These are phyloP conservation scores for Pomacea canaliculata DNA, from an alignment of 2,888 invertebrate species.

Conservation along the genomic window DNA sequence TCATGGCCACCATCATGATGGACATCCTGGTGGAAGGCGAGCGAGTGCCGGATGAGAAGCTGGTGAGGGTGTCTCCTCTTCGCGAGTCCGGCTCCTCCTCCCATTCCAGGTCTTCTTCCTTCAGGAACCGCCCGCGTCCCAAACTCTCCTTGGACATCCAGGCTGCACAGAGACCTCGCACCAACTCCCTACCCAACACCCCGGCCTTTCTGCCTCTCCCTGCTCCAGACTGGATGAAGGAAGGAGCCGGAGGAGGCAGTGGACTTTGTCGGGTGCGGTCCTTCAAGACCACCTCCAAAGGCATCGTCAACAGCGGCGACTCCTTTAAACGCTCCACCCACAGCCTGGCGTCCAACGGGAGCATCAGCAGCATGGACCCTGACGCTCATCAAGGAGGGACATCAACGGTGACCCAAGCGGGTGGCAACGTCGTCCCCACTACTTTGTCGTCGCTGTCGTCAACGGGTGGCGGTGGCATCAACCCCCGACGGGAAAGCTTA, in stretches of 20 bases:
- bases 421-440: background rate
- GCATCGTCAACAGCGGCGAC: conserved; percentile 92
- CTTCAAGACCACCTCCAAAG: conserved; percentile 92
- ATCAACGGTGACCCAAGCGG: no score
- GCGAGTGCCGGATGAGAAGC: conserved; percentile 21
- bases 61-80: conserved; percentile 24
- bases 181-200: conserved; percentile 37
- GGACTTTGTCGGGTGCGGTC: conserved; percentile 79
- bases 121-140: conserved; percentile 37
- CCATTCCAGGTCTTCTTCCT: conserved; percentile 34
- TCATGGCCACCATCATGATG: conserved; percentile 19
- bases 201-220: conserved; percentile 32
- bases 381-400: background rate
- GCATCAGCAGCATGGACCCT: conserved; percentile 16
- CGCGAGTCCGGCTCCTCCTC: conserved; percentile 29
- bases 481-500: background rate
- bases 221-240: conserved; percentile 25
- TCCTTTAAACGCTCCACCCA: conserved; percentile 90
- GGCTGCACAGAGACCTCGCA: conserved; percentile 37
- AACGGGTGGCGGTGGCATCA: background rate
- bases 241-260: conserved; percentile 6
- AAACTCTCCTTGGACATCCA: conserved; percentile 33
- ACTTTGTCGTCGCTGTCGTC: background rate
- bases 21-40: conserved; percentile 37
- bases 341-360: conserved; percentile 78